Evolutionary conservation across 2,113 vertebrate genomes (phyloP), one percentile per base, ranked within the genome.

Genomic region (Erythrocebus patas): DNA sequence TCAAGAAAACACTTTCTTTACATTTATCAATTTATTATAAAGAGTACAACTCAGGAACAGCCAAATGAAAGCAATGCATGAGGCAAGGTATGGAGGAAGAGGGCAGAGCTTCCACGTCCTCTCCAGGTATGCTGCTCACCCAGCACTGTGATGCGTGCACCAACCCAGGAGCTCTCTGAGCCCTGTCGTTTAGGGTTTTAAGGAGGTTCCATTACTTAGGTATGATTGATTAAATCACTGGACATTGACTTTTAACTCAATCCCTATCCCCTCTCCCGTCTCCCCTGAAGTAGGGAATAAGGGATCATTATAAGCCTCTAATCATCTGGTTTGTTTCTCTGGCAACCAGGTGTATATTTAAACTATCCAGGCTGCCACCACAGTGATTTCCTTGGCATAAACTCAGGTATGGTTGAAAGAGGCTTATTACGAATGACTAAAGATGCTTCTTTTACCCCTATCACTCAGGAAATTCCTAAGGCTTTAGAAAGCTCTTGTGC

Each of bases 91-190:
- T 22, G 1, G 8, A 7, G 20, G 25, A 57, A 3, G 10, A 32
- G 23, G 30, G 22, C 17, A 12, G 40, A 10, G 3, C 32, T 55
- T 76, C 8, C 22, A n/a, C 13, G 13, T 20, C 75, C 22, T 48
- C 6, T 32, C 17, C 32, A 70, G 16, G 40, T 9, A 48, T 3
- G 5, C 5, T 1, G 23, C 8, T 0, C 6, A 7, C 10, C 5
- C 48, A 48, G 40, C 14, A 45, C 5, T 16, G 17, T 2, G 8
- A 48, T 22, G 18, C 38, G 8, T 14, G 4, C 5, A 50, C 8
- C 17, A 45, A 38, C 0, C 1, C 9, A 14, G 38, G 25, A 75
- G 25, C 12, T 38, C 52, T 52, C 20, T 13, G 25, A 68, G 38
- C 6, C 12, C 17, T 48, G 6, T 16, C 32, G 25, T 48, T 40